A percentile compares a stretch with the other conserved stretches of the same genome.
phyloP scores from a whole-genome alignment of 1,140 invertebrate genomes.

The Leptinotarsa defecta region DNA sequence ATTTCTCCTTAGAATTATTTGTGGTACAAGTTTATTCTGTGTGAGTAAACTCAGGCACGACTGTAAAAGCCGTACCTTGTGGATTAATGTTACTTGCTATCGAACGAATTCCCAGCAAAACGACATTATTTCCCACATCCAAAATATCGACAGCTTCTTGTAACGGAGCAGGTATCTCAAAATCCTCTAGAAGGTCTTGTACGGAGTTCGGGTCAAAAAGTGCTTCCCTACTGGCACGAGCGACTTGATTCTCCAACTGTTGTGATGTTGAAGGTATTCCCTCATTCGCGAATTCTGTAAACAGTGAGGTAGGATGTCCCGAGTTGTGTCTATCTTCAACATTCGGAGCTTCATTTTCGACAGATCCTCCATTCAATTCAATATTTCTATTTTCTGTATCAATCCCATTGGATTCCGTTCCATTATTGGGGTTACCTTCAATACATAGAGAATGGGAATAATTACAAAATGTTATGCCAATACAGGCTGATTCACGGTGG shows the following conservation, averaged over 20 bases:
- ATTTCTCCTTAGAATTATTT: too few species aligned
- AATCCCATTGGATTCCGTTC: not conserved
- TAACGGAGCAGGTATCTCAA: conserved; percentile 36
- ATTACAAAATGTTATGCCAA: too few species aligned
- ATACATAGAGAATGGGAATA: too few species aligned
- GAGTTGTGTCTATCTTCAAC: not conserved
- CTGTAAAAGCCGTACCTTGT: not conserved
- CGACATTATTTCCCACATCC: conserved; percentile 22
- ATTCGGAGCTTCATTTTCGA: not conserved
- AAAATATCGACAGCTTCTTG: conserved; percentile 29
- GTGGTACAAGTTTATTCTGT: too few species aligned
- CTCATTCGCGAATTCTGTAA: not conserved
- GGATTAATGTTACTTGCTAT: not conserved
- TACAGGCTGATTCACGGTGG: too few species aligned
- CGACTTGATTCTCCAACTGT: conserved; percentile 14
- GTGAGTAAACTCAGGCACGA: too few species aligned
- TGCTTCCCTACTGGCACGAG: conserved; percentile 48
- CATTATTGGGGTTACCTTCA: too few species aligned
- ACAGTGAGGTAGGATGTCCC: not conserved
- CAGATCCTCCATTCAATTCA: not conserved
- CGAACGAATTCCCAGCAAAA: conserved; percentile 30
- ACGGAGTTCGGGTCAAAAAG: conserved; percentile 51
- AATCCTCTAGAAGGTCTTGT: conserved; percentile 49
- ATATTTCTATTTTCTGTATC: not conserved
- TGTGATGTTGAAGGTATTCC: not conserved